Conservation (phyloP, 2,113 vertebrate genomes). For the Zosterops lateralis region DNA sequence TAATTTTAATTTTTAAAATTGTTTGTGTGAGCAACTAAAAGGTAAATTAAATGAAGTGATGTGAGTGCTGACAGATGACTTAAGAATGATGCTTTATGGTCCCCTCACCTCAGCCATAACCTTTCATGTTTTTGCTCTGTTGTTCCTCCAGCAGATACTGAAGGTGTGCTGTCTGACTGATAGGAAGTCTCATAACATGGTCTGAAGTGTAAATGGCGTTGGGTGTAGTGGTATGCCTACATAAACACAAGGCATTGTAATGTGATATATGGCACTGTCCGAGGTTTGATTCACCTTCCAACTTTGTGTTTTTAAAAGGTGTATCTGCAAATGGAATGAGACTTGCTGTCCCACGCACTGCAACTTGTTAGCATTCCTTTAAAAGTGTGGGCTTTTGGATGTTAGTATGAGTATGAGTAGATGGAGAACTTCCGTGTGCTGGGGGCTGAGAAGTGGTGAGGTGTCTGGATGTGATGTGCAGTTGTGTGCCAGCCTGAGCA, state of each 20-base stretch:
- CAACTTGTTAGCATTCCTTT: not conserved
- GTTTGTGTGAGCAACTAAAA: not conserved
- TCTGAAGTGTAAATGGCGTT: not conserved
- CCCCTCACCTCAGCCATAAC: not conserved
- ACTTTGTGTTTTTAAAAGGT: not conserved
- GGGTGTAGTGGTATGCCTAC: not conserved
- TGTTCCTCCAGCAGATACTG: not conserved
- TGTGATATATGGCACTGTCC: not conserved
- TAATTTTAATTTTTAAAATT: not conserved
- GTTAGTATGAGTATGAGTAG: not conserved
- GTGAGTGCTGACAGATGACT: not conserved
- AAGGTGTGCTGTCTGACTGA: not conserved
- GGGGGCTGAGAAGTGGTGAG: not conserved
- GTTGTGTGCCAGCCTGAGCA: not conserved
- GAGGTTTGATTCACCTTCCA: not conserved
- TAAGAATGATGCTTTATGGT: not conserved
- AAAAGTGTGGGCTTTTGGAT: not conserved
- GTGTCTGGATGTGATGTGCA: not conserved
- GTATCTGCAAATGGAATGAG: not conserved
- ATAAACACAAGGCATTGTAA: not conserved
- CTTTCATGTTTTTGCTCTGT: not conserved
- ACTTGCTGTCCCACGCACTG: not conserved
- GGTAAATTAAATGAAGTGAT: not conserved
- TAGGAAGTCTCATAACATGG: not conserved
- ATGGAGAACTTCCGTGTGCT: not conserved